Conservation (phyloP, 2,113 vertebrate species). For the Dermatemys mawii region DNA sequence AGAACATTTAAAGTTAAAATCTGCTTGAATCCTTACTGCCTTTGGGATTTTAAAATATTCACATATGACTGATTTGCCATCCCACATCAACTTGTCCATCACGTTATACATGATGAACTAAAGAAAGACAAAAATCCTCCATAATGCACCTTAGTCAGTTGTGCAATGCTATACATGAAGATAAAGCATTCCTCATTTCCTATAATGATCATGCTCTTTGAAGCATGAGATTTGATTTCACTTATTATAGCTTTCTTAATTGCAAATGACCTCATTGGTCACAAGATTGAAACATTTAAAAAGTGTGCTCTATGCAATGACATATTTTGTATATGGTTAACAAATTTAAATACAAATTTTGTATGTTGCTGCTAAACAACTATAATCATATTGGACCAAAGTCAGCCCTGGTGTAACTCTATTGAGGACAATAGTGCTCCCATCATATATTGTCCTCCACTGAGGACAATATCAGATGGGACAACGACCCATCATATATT, state of each 20-base stretch:
- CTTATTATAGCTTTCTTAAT: not conserved
- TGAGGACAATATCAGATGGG: no score
- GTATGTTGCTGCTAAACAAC: not conserved
- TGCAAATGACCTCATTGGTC: not conserved
- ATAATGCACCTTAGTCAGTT: not conserved
- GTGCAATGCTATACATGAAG: not conserved
- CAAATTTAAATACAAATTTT: not conserved
- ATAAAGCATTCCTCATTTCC: not conserved
- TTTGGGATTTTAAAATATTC: rapidly evolving
- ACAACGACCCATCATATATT: not conserved
- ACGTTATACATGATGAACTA: not conserved
- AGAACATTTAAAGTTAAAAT: not conserved
- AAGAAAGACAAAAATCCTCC: not conserved
- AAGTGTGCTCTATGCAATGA: not conserved
- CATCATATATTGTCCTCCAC: not conserved
- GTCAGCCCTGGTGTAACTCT: not conserved
- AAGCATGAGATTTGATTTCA: not conserved
- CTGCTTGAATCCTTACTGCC: not conserved
- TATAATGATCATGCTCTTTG: not conserved
- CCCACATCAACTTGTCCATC: not conserved
- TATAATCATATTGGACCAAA: rapidly evolving
- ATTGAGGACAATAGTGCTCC: no score
- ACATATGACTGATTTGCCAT: not conserved
- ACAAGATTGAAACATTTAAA: not conserved
- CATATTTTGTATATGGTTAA: not conserved